Conservation (phyloP, 2,888 invertebrate genomes). For the Ophioninae sp. region DNA sequence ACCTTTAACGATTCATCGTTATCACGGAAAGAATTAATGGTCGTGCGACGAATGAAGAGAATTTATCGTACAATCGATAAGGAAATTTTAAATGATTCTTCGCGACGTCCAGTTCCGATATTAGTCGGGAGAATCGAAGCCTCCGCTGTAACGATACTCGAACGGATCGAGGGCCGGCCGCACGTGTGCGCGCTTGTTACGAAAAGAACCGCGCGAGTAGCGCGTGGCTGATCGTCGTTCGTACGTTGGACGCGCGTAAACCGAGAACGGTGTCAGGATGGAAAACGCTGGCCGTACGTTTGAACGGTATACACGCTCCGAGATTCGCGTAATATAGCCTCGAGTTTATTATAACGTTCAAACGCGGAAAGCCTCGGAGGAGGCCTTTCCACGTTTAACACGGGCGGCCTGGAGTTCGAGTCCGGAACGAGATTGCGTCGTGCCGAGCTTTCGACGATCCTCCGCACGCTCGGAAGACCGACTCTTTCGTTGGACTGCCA, state of each 20-base stretch:
- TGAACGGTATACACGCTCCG: slow-evolving; percentile 53
- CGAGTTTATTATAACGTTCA: slow-evolving; percentile 74
- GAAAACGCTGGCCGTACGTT: slow-evolving; percentile 60
- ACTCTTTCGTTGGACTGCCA: slow-evolving; percentile 7
- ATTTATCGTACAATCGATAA: no score
- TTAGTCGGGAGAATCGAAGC: no score
- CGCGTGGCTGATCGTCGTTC: slow-evolving; percentile 31
- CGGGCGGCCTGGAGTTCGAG: slow-evolving; percentile 19
- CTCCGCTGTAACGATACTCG: slow-evolving; percentile 1
- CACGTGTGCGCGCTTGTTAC: slow-evolving; percentile 25
- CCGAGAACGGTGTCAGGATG: slow-evolving; percentile 47
- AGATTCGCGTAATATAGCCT: slow-evolving; percentile 71
- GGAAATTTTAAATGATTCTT: no score
- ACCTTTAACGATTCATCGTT: no score
- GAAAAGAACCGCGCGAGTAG: slow-evolving; percentile 5
- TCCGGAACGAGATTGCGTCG: slow-evolving; percentile 30
- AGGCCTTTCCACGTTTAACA: slow-evolving; percentile 1
- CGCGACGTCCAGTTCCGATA: no score
- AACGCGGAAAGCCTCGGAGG: slow-evolving; percentile 32
- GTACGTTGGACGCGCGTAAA: slow-evolving; percentile 5
- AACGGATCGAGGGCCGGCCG: slow-evolving; percentile 10
- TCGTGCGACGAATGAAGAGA: no score
- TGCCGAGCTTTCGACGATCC: slow-evolving; percentile 34
- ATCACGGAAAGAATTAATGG: no score
- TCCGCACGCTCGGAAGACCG: slow-evolving; percentile 33